Conservation (phyloP, 2,797 vertebrate species). For the Catamblyrhynchus diadema region DNA sequence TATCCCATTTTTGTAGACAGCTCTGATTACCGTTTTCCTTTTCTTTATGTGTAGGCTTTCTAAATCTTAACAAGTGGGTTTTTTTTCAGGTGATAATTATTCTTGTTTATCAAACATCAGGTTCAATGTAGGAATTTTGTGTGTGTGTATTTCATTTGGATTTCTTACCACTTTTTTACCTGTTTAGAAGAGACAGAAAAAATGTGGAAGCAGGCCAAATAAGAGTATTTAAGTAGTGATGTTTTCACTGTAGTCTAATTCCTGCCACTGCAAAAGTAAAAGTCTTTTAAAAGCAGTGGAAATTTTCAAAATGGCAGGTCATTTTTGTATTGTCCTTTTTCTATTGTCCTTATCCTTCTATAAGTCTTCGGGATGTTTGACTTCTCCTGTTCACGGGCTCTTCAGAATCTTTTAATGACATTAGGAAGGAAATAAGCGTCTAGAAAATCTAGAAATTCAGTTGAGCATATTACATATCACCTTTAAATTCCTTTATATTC, state of each 20-base stretch:
- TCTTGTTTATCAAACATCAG: background rate
- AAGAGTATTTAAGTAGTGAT: background rate
- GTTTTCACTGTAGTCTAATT: background rate
- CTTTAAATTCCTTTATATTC: background rate
- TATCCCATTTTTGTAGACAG: background rate
- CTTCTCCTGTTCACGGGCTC: background rate
- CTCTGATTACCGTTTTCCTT: background rate
- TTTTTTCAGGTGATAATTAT: background rate
- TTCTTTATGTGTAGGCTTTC: background rate
- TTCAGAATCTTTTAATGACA: background rate
- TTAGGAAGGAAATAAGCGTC: background rate
- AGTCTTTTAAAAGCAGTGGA: background rate
- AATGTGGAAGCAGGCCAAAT: background rate
- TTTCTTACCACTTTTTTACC: background rate
- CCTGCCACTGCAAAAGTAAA: background rate
- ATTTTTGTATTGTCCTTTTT: background rate
- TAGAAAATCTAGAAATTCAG: background rate
- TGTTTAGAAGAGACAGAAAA: background rate
- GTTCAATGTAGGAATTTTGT: background rate
- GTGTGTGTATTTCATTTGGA: fast-evolving
- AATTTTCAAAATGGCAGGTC: background rate
- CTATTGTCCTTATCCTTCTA: background rate
- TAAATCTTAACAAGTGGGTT: background rate
- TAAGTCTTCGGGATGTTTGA: background rate
- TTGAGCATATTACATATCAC: fast-evolving